These are phyloP conservation scores for Agrilus cyanescens DNA, from an alignment of 2,888 invertebrate genomes.

Conservation along the genomic window DNA sequence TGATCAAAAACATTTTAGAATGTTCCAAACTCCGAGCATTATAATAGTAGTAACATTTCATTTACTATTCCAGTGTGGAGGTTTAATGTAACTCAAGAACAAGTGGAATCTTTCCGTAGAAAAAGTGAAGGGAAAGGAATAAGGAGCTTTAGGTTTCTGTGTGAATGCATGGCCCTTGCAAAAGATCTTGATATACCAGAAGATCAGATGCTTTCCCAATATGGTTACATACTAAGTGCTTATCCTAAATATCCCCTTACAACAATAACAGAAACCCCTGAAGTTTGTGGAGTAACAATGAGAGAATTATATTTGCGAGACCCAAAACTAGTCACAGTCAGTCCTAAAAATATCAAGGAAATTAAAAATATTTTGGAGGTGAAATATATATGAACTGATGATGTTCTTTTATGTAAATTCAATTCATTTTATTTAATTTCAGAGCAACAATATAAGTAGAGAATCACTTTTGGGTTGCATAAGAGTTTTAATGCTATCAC, in stretches of 20 bases:
- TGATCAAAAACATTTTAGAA: too few species aligned
- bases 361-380: slow-evolving; percentile 43
- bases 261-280: slow-evolving; percentile 42
- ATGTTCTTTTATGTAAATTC: slow-evolving; percentile 19
- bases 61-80: slow-evolving; percentile 29
- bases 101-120: slow-evolving; percentile 30
- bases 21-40: too few species aligned
- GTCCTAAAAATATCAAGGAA: slow-evolving; percentile 41
- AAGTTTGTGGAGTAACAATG: slow-evolving; percentile 44
- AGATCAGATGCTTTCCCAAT: slow-evolving; percentile 39
- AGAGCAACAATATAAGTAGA: too few species aligned
- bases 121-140: slow-evolving; percentile 30
- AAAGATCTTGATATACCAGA: slow-evolving; percentile 43
- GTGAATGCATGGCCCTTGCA: slow-evolving; percentile 43
- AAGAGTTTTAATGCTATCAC: slow-evolving; percentile 45
- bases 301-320: slow-evolving; percentile 40
- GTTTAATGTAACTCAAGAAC: slow-evolving; percentile 30
- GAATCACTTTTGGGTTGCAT: slow-evolving; percentile 41
- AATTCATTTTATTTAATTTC: background rate
- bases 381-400: slow-evolving; percentile 17
- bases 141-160: slow-evolving; percentile 40
- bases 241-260: slow-evolving; percentile 46
- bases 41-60: background rate
- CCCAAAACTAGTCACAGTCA: slow-evolving; percentile 52
- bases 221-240: slow-evolving; percentile 46